Conservation (phyloP, 2,888 invertebrate species). For the Dynastes hyllus region DNA sequence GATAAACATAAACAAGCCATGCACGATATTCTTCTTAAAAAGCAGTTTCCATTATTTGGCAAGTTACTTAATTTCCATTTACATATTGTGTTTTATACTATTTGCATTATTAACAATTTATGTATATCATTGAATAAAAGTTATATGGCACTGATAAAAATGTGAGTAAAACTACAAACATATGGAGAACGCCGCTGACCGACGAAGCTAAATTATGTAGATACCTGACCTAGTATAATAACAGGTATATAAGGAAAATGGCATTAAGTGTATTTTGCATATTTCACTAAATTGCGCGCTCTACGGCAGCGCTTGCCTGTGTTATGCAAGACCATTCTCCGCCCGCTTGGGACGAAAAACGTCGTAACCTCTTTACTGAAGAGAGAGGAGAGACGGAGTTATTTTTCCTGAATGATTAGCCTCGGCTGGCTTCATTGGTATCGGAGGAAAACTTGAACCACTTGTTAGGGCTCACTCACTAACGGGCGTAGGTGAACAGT, state of each 20-base stretch:
- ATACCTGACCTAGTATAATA: constrained; percentile 51
- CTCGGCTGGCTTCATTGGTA: constrained; percentile 23
- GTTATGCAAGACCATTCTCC: constrained; percentile 49
- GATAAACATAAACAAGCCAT: too few species aligned
- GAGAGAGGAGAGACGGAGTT: constrained; percentile 23
- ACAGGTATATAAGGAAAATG: constrained; percentile 50
- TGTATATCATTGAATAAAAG: constrained; percentile 7
- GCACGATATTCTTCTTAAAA: too few species aligned
- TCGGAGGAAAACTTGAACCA: constrained; percentile 41
- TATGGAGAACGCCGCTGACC: constrained; percentile 38
- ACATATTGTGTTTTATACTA: neutral
- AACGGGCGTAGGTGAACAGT: constrained; percentile 41
- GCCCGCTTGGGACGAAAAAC: constrained; percentile 49
- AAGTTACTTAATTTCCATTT: too few species aligned
- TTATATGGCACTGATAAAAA: constrained; percentile 17
- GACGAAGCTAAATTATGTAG: constrained; percentile 45
- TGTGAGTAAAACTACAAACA: constrained; percentile 29
- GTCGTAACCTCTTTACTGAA: constrained; percentile 54
- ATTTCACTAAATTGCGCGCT: constrained; percentile 49
- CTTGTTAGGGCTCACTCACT: constrained; percentile 53
- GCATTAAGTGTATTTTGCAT: constrained; percentile 50
- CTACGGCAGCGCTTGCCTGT: constrained; percentile 42
- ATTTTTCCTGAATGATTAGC: constrained; percentile 31
- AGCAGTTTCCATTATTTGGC: too few species aligned
- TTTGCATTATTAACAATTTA: neutral